These are phyloP conservation scores for Melieria omissa DNA, from an alignment of 2,888 invertebrate genomes.

Conservation along the genomic window DNA sequence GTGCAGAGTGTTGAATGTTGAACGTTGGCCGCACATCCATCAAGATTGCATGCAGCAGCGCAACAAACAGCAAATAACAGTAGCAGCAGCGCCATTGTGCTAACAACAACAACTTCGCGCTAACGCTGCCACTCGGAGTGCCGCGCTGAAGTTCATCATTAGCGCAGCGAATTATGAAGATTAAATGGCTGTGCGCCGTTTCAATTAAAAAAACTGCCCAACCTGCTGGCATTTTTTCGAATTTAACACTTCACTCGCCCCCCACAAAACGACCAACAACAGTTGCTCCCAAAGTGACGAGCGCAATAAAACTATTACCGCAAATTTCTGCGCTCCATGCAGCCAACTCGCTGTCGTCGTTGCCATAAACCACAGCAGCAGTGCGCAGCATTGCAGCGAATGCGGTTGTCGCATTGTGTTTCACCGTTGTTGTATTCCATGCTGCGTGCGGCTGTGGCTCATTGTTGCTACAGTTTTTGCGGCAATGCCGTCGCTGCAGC, in stretches of 20 bases:
- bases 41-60: conserved; percentile 22
- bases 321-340: background rate
- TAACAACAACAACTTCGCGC: too few species aligned
- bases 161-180: conserved; percentile 30
- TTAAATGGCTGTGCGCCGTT: conserved; percentile 27
- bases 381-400: conserved; percentile 18
- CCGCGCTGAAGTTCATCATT: conserved; percentile 8
- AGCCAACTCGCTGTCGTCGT: background rate
- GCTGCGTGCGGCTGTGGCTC: conserved; percentile 3
- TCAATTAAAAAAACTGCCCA: conserved; percentile 22
- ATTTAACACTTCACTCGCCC: conserved; percentile 18
- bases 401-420: conserved; percentile 31
- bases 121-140: too few species aligned
- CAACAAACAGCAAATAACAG: conserved; percentile 11
- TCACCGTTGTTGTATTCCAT: conserved; percentile 17
- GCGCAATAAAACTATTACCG: background rate
- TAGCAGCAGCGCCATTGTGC: background rate
- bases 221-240: background rate
- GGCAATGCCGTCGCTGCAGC: background rate
- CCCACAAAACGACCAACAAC: background rate
- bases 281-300: background rate
- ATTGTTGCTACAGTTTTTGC: conserved; percentile 2
- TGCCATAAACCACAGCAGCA: conserved; percentile 21
- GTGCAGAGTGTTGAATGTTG: conserved; percentile 13
- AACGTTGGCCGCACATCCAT: conserved; percentile 28